Conservation (phyloP, 2,113 vertebrate species). For the Corythornis cristatus region DNA sequence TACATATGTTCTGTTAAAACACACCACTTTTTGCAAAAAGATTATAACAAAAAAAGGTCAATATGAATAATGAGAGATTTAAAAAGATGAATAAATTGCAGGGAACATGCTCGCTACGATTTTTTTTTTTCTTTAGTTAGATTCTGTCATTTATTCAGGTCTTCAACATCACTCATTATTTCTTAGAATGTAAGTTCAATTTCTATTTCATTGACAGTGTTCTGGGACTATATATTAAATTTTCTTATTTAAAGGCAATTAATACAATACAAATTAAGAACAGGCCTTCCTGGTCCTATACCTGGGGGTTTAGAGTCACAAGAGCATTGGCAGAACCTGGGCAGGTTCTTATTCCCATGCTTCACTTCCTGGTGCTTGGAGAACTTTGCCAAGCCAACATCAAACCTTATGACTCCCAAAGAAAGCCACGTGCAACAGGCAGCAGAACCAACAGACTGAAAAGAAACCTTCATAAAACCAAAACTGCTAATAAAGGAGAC, state of each 20-base stretch:
- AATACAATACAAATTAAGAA: background rate
- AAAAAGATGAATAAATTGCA: background rate
- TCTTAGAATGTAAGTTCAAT: background rate
- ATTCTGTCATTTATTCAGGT: background rate
- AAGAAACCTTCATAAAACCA: background rate
- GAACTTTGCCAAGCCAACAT: background rate
- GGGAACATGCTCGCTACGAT: background rate
- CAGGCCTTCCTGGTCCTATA: background rate
- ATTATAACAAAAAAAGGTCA: background rate
- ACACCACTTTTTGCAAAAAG: background rate
- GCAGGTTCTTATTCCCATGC: background rate
- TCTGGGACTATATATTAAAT: background rate
- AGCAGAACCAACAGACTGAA: background rate
- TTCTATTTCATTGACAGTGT: background rate
- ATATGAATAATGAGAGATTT: background rate
- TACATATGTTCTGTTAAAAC: background rate
- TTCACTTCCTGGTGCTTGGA: background rate
- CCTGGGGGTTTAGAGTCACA: background rate
- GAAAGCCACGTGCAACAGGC: background rate
- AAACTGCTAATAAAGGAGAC: background rate
- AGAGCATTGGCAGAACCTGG: fast-evolving
- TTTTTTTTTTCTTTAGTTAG: background rate
- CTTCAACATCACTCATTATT: background rate
- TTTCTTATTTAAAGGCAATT: background rate
- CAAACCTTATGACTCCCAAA: background rate